Percentiles rank a stretch among this genome's conserved stretches.
phyloP scores from a whole-genome alignment of 2,888 invertebrate genomes.

The Protonemura montana region DNA sequence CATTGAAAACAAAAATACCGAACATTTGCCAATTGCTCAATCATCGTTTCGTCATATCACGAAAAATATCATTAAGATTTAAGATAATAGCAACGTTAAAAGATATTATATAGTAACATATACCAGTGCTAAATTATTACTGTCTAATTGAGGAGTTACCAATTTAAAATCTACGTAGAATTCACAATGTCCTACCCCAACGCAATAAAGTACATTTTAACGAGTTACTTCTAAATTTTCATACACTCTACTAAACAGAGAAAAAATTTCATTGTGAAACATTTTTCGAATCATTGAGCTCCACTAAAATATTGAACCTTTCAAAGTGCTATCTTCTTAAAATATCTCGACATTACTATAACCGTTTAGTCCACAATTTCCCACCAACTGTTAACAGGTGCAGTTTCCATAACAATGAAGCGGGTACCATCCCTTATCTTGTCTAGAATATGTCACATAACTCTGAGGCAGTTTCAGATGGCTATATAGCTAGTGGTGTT shows the following conservation, averaged over 20 bases:
- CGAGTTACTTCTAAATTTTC: no score
- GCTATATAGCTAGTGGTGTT: not conserved
- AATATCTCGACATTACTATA: no score
- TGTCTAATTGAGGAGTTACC: no score
- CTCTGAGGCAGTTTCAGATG: not conserved
- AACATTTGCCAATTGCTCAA: constrained; percentile 39
- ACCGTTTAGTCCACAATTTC: not conserved
- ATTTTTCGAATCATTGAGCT: no score
- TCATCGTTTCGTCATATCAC: not conserved
- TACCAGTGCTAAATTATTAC: no score
- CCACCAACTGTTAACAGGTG: not conserved
- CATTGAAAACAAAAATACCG: constrained; percentile 51
- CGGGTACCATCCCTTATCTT: not conserved
- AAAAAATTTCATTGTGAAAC: no score
- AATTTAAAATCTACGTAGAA: no score
- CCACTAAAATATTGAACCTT: not conserved
- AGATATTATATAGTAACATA: not conserved
- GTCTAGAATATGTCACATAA: not conserved
- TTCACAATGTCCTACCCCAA: no score
- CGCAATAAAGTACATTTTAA: no score
- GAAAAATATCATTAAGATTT: not conserved
- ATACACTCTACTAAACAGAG: no score
- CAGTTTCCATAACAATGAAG: not conserved
- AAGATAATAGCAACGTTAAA: not conserved
- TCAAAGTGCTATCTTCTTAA: not conserved